A percentile compares a stretch with the other conserved stretches of the same genome.
phyloP scores from a whole-genome alignment of 2,888 invertebrate genomes.

The Ischnura elegans region DNA sequence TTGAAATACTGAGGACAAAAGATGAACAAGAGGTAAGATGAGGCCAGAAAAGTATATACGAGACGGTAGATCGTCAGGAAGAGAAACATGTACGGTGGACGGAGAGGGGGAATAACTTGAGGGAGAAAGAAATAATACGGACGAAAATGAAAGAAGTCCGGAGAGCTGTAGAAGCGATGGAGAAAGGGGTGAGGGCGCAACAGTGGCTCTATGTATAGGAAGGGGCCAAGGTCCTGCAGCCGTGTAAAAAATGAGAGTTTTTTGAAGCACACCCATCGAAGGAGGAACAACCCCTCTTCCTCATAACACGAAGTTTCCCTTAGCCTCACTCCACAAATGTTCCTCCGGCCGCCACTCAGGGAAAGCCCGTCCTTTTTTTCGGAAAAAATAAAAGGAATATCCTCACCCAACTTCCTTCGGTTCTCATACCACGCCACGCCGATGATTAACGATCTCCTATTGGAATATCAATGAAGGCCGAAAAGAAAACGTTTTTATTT shows the following conservation, averaged over 20 bases:
- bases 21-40: not conserved
- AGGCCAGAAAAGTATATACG: not conserved
- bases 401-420: conserved; percentile 24
- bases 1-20: not conserved
- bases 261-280: conserved; percentile 62
- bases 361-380: not conserved
- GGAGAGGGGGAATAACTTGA: not conserved
- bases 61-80: not conserved
- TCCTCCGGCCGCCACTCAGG: not conserved
- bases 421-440: conserved; percentile 58
- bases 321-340: not conserved
- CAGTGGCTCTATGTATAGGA: not conserved
- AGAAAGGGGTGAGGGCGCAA: conserved; percentile 21
- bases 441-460: conserved; percentile 67
- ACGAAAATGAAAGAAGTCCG: not conserved
- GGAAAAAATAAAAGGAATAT: conserved; percentile 5
- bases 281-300: conserved; percentile 58
- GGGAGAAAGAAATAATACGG: too few species aligned
- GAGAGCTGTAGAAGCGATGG: not conserved
- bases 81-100: not conserved
- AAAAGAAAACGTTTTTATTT: conserved; percentile 61
- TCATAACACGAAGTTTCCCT: conserved; percentile 61
- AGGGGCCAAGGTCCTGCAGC: conserved; percentile 61
- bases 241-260: conserved; percentile 52
- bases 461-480: conserved; percentile 67